phyloP scores from a whole-genome alignment of 2,888 invertebrate species.

The Idaea biselata region DNA sequence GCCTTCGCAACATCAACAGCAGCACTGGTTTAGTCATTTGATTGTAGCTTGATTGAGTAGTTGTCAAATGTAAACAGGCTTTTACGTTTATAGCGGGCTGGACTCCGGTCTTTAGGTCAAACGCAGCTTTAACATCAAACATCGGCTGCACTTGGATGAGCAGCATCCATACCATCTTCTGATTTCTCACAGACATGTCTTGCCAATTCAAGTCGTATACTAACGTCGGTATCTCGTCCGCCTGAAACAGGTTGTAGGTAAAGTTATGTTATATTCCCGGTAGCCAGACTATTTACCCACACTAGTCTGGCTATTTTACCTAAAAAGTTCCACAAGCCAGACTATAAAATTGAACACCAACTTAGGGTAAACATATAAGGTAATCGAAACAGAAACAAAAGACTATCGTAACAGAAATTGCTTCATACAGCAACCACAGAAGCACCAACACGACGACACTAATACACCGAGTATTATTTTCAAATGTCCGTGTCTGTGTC shows the following conservation, averaged over 20 bases:
- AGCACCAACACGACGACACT: no score
- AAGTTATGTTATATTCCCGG: no score
- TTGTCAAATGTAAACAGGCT: neutral
- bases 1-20: no score
- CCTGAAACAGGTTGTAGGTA: constrained; percentile 28
- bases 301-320: neutral
- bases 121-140: constrained; percentile 36
- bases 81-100: constrained; percentile 37
- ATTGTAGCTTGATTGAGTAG: no score
- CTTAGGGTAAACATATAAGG: no score
- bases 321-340: neutral
- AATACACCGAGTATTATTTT: no score
- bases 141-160: constrained; percentile 32
- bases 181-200: constrained; percentile 38
- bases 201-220: constrained; percentile 44
- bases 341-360: neutral
- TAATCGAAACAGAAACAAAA: neutral
- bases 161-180: constrained; percentile 35
- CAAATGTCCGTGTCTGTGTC: no score
- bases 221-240: constrained; percentile 33
- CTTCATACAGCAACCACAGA: no score
- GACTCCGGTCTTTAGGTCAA: constrained; percentile 37
- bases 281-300: neutral
- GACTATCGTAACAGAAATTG: no score
- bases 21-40: no score